Conservation (phyloP, 2,888 invertebrate species). For the Ctena decussata region DNA sequence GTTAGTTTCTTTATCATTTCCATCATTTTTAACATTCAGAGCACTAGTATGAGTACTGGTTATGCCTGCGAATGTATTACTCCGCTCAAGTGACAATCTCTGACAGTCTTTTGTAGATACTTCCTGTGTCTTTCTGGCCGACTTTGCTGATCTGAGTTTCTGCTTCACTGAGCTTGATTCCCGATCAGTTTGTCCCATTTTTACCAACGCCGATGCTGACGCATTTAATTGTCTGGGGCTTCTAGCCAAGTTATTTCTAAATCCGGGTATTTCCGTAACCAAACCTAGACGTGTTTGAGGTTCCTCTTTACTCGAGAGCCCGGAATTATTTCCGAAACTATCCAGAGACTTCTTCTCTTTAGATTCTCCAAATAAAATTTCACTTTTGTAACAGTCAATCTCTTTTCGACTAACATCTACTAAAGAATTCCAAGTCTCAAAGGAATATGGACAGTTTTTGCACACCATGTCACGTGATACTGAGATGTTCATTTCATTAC, state of each 20-base stretch:
- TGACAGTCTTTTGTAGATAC: not conserved
- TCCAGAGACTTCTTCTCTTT: not conserved
- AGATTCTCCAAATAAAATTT: not conserved
- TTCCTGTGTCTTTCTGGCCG: not conserved
- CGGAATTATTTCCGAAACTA: not conserved
- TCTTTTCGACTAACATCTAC: slow-evolving; percentile 25
- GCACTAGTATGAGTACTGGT: not conserved
- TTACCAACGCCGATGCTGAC: not conserved
- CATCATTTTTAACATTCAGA: not conserved
- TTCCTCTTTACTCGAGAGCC: not conserved
- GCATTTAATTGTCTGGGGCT: not conserved
- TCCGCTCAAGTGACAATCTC: not conserved
- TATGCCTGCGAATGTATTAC: not conserved
- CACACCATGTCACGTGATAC: slow-evolving; percentile 30
- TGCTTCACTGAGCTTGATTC: no score
- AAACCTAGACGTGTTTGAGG: not conserved
- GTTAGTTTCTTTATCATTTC: not conserved
- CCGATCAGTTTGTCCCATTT: no score
- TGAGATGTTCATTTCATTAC: not conserved
- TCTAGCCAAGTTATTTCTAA: not conserved
- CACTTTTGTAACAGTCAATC: slow-evolving; percentile 48
- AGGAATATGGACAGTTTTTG: slow-evolving; percentile 43
- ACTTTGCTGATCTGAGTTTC: not conserved
- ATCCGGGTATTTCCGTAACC: not conserved
- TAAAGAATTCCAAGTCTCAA: slow-evolving; percentile 49